These are phyloP conservation scores for Drosophila recens DNA, from an alignment of 2,888 invertebrate species.

Conservation along the genomic window DNA sequence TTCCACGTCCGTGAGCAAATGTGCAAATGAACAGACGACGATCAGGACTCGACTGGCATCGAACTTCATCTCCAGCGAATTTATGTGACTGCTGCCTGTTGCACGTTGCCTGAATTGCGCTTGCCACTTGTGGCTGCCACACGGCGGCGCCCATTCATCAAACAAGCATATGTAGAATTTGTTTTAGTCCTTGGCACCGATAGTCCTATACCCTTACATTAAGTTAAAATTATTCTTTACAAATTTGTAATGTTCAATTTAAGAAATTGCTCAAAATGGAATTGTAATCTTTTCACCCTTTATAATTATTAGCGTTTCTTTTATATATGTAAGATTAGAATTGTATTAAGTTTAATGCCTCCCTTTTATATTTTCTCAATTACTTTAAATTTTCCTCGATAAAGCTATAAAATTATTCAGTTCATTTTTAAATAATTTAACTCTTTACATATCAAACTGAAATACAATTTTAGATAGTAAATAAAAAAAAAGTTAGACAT, in stretches of 20 bases:
- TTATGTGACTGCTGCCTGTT: conserved; percentile 59
- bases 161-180: conserved; percentile 11
- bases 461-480: not conserved
- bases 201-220: conserved; percentile 14
- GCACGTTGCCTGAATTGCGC: not conserved
- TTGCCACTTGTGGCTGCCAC: conserved; percentile 43
- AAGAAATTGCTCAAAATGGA: too few relatives aligned
- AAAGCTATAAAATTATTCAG: too few relatives aligned
- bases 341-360: too few relatives aligned
- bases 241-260: too few relatives aligned
- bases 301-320: too few relatives aligned
- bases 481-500: not conserved
- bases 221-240: too few relatives aligned
- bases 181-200: not conserved
- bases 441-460: not conserved
- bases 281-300: too few relatives aligned
- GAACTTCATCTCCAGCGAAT: conserved; percentile 47
- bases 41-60: conserved; percentile 43
- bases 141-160: conserved; percentile 45
- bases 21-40: conserved; percentile 70
- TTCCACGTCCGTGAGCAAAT: conserved; percentile 19
- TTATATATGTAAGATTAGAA: too few relatives aligned
- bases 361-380: too few relatives aligned
- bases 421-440: too few relatives aligned
- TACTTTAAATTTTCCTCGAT: too few relatives aligned